phyloP scores from a whole-genome alignment of 2,888 invertebrate genomes.

The Zootermopsis nevadensis region DNA sequence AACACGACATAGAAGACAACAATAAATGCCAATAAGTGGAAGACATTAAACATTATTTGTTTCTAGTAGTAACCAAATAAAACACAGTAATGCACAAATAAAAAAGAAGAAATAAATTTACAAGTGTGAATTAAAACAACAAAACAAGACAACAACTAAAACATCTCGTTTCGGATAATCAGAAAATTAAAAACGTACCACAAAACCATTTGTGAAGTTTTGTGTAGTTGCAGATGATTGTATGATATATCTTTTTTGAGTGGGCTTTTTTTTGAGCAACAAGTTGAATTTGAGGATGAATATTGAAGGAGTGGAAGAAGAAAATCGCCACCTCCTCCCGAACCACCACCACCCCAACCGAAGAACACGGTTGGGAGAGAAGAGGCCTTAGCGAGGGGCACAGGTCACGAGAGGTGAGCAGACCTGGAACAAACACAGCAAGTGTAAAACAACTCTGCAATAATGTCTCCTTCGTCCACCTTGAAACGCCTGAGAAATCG shows the following conservation, averaged over 20 bases:
- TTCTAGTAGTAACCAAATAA: constrained; percentile 25
- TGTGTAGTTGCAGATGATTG: constrained; percentile 35
- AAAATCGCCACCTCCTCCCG: background rate
- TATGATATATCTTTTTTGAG: constrained; percentile 6
- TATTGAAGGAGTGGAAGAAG: constrained; percentile 31
- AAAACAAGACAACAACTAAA: constrained; percentile 42
- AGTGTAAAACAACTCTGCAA: constrained; percentile 12
- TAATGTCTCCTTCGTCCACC: too few relatives aligned
- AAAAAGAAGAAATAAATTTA: constrained; percentile 4
- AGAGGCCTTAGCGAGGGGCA: constrained; percentile 34
- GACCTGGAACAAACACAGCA: constrained; percentile 39
- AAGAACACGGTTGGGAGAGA: background rate
- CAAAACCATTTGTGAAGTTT: constrained; percentile 53
- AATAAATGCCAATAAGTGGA: constrained; percentile 33
- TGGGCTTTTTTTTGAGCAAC: constrained; percentile 34
- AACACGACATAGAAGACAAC: constrained; percentile 36
- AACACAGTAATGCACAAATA: background rate
- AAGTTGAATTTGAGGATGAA: constrained; percentile 26
- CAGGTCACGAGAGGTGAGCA: constrained; percentile 26
- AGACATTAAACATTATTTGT: constrained; percentile 23
- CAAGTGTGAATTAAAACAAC: constrained; percentile 12
- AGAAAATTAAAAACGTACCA: constrained; percentile 50
- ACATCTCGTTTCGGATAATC: constrained; percentile 5
- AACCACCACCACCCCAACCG: background rate
- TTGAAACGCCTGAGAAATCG: too few relatives aligned